Conservation (phyloP, 2,113 vertebrate species). For the Thamnaconus septentrionalis region DNA sequence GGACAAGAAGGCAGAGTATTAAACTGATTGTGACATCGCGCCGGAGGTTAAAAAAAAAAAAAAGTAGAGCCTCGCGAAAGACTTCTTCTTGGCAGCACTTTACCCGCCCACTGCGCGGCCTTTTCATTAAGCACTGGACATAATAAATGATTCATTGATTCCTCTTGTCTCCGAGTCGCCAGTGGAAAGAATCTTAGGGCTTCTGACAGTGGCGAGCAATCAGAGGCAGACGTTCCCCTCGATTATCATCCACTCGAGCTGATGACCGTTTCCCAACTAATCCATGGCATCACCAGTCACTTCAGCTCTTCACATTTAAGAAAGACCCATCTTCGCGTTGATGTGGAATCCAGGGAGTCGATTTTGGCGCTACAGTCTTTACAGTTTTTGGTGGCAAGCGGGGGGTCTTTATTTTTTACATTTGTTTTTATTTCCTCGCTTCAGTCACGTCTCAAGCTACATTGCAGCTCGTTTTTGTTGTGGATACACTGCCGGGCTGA, state of each 20-base stretch:
- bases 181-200: constrained; percentile 20
- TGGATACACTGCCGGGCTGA: background rate
- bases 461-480: background rate
- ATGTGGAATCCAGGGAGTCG: too few relatives aligned
- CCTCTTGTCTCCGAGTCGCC: constrained; percentile 23
- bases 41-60: constrained; percentile 38
- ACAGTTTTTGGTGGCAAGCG: too few relatives aligned
- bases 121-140: constrained; percentile 66
- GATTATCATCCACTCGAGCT: constrained; percentile 57
- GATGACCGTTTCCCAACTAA: too few relatives aligned
- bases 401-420: too few relatives aligned
- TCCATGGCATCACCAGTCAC: too few relatives aligned
- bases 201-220: constrained; percentile 42
- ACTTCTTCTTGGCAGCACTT: constrained; percentile 57
- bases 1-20: constrained; percentile 61
- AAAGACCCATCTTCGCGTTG: too few relatives aligned
- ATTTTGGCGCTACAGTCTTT: too few relatives aligned
- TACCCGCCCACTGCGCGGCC: constrained; percentile 41
- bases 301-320: too few relatives aligned
- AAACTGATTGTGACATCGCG: constrained; percentile 65
- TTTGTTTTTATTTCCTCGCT: background rate
- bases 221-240: constrained; percentile 61
- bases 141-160: constrained; percentile 69
- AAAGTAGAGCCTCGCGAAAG: constrained; percentile 31
- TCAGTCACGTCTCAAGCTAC: constrained; percentile 3